Percentiles rank a stretch among this genome's conserved stretches.
Evolutionary conservation across 2,797 vertebrate genomes (phyloP).

Genomic region (Hafferia zeledoni): DNA sequence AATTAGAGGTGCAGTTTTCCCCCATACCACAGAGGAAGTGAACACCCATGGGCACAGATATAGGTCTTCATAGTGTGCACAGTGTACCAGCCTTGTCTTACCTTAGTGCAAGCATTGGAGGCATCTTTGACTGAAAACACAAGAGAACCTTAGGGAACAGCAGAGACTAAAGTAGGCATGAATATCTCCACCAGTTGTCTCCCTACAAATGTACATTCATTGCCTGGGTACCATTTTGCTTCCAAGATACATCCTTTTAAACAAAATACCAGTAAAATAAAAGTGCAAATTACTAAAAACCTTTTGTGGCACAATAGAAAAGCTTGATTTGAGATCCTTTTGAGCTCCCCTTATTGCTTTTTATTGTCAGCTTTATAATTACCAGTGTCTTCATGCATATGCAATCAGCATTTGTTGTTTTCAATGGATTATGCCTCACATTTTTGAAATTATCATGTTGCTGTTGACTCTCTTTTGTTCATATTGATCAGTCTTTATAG

Average conservation of each 20-base stretch:
- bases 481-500: not conserved
- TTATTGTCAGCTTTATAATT: not conserved
- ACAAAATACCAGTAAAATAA: not conserved
- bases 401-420: not conserved
- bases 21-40: not conserved
- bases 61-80: not conserved
- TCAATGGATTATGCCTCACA: not conserved
- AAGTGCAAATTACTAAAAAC: not conserved
- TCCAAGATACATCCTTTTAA: not conserved
- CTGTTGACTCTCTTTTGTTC: not conserved
- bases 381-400: not conserved
- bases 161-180: not conserved
- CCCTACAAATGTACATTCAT: not conserved
- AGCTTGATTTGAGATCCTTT: not conserved
- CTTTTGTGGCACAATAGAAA: not conserved
- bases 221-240: not conserved
- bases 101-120: not conserved
- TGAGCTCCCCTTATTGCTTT: not conserved
- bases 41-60: not conserved
- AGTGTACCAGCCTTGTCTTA: not conserved
- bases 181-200: not conserved
- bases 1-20: not conserved
- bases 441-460: not conserved
- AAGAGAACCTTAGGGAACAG: not conserved
- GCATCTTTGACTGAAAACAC: not conserved